These are phyloP conservation scores for Alectoris magna DNA, from an alignment of 2,797 vertebrate species.

Conservation along the genomic window DNA sequence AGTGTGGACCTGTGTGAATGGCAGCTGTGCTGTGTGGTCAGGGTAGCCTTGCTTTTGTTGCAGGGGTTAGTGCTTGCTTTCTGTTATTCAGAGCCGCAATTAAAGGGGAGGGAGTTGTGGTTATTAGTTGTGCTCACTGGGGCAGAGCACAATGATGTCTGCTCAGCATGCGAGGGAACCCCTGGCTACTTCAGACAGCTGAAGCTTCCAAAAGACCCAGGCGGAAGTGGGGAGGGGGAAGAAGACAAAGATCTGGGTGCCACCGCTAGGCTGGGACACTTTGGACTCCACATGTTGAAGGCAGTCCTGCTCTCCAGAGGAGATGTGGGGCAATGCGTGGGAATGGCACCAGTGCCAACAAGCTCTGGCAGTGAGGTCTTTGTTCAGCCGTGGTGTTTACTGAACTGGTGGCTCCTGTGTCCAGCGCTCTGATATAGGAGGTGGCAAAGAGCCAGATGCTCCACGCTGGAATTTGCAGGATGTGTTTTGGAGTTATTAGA, in stretches of 20 bases:
- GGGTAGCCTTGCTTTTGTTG: conserved; percentile 34
- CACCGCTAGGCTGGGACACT: conserved; percentile 28
- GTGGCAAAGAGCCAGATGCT: conserved; percentile 47
- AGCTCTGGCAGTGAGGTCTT: conserved; percentile 12
- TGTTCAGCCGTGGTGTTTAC: background rate
- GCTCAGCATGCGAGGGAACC: background rate
- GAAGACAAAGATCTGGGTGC: background rate
- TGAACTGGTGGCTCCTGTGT: conserved; percentile 43
- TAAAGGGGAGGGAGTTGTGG: background rate
- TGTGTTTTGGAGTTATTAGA: background rate
- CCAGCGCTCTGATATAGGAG: background rate
- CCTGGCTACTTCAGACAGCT: conserved; percentile 23
- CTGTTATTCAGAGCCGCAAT: conserved; percentile 40
- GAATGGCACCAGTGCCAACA: conserved; percentile 43
- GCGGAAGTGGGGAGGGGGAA: background rate
- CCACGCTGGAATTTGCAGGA: background rate
- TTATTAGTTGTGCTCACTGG: conserved; percentile 59
- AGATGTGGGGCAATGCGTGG: conserved; percentile 8
- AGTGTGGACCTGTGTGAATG: background rate
- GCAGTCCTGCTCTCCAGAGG: background rate
- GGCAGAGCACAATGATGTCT: conserved; percentile 47
- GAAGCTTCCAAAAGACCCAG: background rate
- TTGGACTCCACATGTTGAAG: background rate
- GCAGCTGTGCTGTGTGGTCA: background rate
- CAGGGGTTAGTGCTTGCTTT: background rate